These are phyloP conservation scores for Drosophila ustulata DNA, from an alignment of 2,888 invertebrate genomes.

Conservation along the genomic window DNA sequence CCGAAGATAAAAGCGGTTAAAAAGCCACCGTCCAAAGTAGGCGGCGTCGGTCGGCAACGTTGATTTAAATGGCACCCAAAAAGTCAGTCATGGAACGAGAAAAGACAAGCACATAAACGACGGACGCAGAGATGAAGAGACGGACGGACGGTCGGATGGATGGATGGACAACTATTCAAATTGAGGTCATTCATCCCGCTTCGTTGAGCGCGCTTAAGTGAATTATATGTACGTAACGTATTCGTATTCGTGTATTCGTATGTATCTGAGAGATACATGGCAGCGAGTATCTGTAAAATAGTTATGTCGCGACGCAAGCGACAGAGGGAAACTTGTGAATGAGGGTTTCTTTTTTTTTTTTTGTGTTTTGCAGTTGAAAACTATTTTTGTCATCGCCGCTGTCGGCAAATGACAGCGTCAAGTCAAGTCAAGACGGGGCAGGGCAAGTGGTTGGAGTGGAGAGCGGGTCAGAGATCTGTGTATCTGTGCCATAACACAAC, in stretches of 20 bases:
- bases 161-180: slow-evolving; percentile 77
- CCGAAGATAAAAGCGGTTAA: slow-evolving; percentile 55
- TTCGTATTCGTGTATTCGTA: neutral
- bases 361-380: slow-evolving; percentile 15
- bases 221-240: slow-evolving; percentile 68
- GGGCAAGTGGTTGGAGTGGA: neutral
- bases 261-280: slow-evolving; percentile 45
- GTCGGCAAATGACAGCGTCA: slow-evolving; percentile 7
- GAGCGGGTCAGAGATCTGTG: slow-evolving; percentile 19
- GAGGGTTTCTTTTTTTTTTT: neutral
- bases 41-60: slow-evolving; percentile 51
- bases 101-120: slow-evolving; percentile 31
- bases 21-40: slow-evolving; percentile 64
- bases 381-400: slow-evolving; percentile 50
- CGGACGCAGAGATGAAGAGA: slow-evolving; percentile 9
- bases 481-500: slow-evolving; percentile 31
- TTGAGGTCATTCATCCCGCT: slow-evolving; percentile 82
- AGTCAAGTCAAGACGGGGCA: neutral
- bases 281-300: slow-evolving; percentile 26
- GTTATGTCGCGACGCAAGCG: slow-evolving; percentile 44
- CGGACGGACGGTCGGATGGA: slow-evolving; percentile 33
- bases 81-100: slow-evolving; percentile 59
- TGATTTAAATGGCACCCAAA: slow-evolving; percentile 79
- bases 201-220: slow-evolving; percentile 82
- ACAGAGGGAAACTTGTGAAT: slow-evolving; percentile 29